A percentile compares a stretch with the other conserved stretches of the same genome.
phyloP scores from a whole-genome alignment of 2,888 invertebrate genomes.

The Campoletis raptor region DNA sequence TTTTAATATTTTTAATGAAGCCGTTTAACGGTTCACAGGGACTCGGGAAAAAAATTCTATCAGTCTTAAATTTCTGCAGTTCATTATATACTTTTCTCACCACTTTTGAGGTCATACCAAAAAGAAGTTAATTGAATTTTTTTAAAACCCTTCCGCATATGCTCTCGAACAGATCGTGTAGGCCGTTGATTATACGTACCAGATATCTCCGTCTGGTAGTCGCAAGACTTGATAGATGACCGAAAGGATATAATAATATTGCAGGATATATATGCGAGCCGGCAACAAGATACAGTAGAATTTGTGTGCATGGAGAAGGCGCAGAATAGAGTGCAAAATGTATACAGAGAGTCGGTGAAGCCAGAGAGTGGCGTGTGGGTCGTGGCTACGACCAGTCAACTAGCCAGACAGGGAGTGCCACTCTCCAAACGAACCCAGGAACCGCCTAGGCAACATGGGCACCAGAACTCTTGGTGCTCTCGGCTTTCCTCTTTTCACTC shows the following conservation, averaged over 20 bases:
- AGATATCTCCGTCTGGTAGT: conserved; percentile 81
- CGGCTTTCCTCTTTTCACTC: conserved; percentile 15
- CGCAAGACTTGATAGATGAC: conserved; percentile 78
- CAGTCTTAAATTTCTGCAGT: neutral
- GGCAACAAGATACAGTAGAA: conserved; percentile 66
- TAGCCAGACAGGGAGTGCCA: conserved; percentile 83
- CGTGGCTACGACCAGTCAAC: conserved; percentile 69
- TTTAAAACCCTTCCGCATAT: conserved; percentile 11
- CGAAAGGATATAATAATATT: conserved; percentile 81
- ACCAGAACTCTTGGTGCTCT: conserved; percentile 53
- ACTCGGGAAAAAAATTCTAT: neutral
- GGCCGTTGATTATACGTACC: conserved; percentile 73
- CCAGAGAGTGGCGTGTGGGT: conserved; percentile 80
- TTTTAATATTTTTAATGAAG: neutral
- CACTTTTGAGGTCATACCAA: neutral
- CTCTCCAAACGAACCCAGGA: conserved; percentile 73
- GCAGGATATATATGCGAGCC: conserved; percentile 53
- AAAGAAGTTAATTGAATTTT: neutral
- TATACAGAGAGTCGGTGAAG: conserved; percentile 33
- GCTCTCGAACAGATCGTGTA: conserved; percentile 45
- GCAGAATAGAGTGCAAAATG: conserved; percentile 51
- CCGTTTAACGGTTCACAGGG: neutral
- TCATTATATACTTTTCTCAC: neutral
- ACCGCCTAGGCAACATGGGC: conserved; percentile 61
- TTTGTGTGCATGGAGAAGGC: conserved; percentile 21